Evolutionary conservation across 1,140 invertebrate genomes (phyloP), one percentile per base, ranked within the genome.

Genomic region (Vollenhovia emeryi): DNA sequence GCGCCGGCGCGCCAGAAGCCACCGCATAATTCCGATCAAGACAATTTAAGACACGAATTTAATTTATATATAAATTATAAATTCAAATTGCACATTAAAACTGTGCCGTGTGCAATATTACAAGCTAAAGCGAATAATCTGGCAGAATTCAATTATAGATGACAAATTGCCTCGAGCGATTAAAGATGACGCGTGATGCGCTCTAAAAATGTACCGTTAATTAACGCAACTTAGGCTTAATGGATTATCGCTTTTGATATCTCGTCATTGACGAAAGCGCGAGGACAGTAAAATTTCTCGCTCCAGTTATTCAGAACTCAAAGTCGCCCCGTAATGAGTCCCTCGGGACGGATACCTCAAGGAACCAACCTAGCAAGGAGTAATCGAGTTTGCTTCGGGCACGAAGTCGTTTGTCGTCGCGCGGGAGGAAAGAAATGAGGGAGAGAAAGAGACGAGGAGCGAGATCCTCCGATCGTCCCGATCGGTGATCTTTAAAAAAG

Each of bases 371-470:
- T 30, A 68, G 50, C 69, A 52, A 88, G 68, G 83, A 88, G 69
- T 83, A 86, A 88, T 88, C 87, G 74, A 88, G 84, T 89, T 89
- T 89, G 75, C 74, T 59, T 66, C 40, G 45, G 48, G 78, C 86
- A 66, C 60, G 68, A 71, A 76, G 64, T 89, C 83, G 87, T 89
- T 89, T 89, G 87, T 89, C 83, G 71, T 78, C 40, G 52, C 73
- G 43, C 73, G 50, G 66, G 87, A 74, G 73, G 60, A 66, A 62
- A 66, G n/a, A 8, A 40, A 48, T 27, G 15, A 52, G 27, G 68
- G 8, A 68, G 18, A 21, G 27, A 78, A 4, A 68, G 18, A 21
- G 27, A 78, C 21, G 27, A 15, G 33, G 27, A 66, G 21, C 21
- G 8, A 71, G 48, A 80, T 68, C 76, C 11, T 30, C 15, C 21